phyloP scores from a whole-genome alignment of 2,113 vertebrate species.

The Chlamydotis undulata region DNA sequence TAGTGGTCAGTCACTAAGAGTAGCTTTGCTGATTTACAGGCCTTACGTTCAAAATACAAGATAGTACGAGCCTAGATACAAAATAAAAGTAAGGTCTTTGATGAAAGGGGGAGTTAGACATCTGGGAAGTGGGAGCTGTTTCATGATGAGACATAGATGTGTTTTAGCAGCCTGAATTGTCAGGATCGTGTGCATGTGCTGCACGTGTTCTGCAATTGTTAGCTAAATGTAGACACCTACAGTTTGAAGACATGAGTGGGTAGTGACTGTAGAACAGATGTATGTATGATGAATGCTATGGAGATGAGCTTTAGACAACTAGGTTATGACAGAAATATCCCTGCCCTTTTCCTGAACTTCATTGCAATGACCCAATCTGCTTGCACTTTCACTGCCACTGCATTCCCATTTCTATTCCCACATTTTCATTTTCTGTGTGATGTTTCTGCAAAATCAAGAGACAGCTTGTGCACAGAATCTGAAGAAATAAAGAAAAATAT shows the following conservation, averaged over 20 bases:
- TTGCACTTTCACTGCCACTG: not conserved
- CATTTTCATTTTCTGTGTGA: not conserved
- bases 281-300: not conserved
- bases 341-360: not conserved
- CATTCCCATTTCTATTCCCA: not conserved
- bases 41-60: not conserved
- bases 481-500: not conserved
- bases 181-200: fast-evolving
- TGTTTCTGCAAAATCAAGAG: not conserved
- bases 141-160: not conserved
- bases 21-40: not conserved
- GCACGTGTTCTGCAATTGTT: not conserved
- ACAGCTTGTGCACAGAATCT: not conserved
- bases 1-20: not conserved
- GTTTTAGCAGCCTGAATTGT: not conserved
- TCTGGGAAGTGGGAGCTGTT: not conserved
- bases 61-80: not conserved
- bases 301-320: not conserved
- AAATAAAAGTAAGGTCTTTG: not conserved
- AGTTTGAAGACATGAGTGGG: not conserved
- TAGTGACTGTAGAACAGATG: not conserved
- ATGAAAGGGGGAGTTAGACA: not conserved
- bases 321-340: not conserved
- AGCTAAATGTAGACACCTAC: not conserved
- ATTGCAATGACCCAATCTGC: not conserved